Percentiles rank a stretch among this genome's conserved stretches.
phyloP scores from a whole-genome alignment of 1,140 invertebrate genomes.

The Listronotus bonariensis region DNA sequence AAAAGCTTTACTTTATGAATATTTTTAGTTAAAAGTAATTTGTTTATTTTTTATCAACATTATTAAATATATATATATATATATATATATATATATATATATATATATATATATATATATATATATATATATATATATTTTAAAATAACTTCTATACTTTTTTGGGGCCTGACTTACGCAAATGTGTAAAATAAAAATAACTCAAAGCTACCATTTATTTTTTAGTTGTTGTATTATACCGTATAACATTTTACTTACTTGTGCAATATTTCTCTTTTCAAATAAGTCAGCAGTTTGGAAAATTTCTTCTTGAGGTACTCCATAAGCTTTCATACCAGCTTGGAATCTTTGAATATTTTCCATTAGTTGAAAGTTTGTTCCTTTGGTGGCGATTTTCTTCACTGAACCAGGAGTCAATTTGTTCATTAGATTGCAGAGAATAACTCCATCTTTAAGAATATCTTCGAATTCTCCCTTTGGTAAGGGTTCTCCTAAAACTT shows the following conservation, averaged over 20 bases:
- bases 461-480: conserved; percentile 87
- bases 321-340: conserved; percentile 89
- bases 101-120: too few species aligned
- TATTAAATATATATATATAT: too few species aligned
- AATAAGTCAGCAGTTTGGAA: conserved; percentile 99
- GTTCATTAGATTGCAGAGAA: conserved; percentile 94
- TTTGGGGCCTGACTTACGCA: too few species aligned
- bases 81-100: too few species aligned
- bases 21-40: too few species aligned
- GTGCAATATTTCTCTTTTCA: conserved; percentile 93
- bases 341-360: conserved; percentile 98
- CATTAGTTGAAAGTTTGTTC: conserved; percentile 98
- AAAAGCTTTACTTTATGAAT: too few species aligned
- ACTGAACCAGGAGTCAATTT: conserved; percentile 93
- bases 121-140: too few species aligned
- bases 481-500: conserved; percentile 84
- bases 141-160: too few species aligned
- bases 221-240: too few species aligned
- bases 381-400: conserved; percentile 94
- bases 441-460: conserved; percentile 87
- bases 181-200: too few species aligned
- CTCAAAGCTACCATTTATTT: too few species aligned
- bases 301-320: conserved; percentile 94
- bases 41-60: too few species aligned
- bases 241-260: conserved; percentile 81